Percentiles rank a stretch among this genome's conserved stretches.
Conservation (phyloP, 2,113 vertebrate genomes). For the Baryphthengus martii region DNA sequence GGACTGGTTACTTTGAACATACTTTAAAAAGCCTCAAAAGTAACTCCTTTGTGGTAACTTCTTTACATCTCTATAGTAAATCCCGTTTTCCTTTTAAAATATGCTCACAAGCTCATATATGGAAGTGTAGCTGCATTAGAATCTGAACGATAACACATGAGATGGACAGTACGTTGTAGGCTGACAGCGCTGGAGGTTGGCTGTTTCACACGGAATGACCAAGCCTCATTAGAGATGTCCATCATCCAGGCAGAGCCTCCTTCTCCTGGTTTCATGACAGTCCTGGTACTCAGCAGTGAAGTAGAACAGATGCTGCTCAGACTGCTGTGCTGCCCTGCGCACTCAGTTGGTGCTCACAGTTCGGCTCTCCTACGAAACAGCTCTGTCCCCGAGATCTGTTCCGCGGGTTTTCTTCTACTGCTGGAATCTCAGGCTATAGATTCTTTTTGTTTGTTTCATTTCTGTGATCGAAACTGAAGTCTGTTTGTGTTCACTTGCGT, state of each 20-base stretch:
- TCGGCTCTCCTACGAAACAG: neutral
- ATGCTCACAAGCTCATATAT: neutral
- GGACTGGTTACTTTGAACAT: constrained; percentile 38
- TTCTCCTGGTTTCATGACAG: neutral
- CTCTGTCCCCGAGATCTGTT: neutral
- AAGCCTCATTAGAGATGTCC: neutral
- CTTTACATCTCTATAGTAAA: constrained; percentile 10
- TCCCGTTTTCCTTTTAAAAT: constrained; percentile 17
- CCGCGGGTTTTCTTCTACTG: neutral
- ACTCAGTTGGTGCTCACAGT: neutral
- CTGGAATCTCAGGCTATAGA: neutral
- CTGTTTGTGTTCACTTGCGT: neutral
- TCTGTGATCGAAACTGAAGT: neutral
- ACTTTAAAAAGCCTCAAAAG: constrained; percentile 33
- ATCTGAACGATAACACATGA: constrained; percentile 27
- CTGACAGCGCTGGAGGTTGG: too few species aligned
- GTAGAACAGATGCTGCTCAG: neutral
- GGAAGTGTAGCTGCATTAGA: neutral
- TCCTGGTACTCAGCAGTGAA: neutral
- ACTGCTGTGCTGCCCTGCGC: neutral
- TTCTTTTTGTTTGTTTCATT: neutral
- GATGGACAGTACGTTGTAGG: too few species aligned
- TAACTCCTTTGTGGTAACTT: constrained; percentile 7
- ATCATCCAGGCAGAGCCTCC: neutral
- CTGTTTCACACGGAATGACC: neutral